Percentiles rank a stretch among this genome's conserved stretches.
Evolutionary conservation across 2,113 vertebrate species (phyloP).

Genomic region (Trematomus loennbergii): DNA sequence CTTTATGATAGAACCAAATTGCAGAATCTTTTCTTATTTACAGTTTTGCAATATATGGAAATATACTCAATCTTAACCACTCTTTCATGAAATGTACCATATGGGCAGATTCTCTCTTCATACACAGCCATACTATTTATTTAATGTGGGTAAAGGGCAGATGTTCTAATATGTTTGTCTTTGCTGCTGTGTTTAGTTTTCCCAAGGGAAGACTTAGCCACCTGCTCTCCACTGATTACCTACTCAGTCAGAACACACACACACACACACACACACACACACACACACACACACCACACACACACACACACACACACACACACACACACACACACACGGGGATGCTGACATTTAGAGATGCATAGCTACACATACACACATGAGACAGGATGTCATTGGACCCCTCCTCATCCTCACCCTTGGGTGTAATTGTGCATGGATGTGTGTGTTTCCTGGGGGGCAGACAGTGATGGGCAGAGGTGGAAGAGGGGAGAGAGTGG

Average conservation of each 20-base stretch:
- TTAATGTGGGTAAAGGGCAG: conserved; percentile 31
- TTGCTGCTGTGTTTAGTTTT: conserved; percentile 24
- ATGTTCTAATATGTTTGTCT: conserved; percentile 51
- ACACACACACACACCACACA: background rate
- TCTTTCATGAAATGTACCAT: too few species aligned
- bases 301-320: background rate
- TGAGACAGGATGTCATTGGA: conserved; percentile 6
- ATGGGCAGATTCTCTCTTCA: too few species aligned
- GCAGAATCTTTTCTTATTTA: too few species aligned
- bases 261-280: background rate
- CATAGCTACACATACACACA: conserved; percentile 15
- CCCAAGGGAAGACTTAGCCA: conserved; percentile 51
- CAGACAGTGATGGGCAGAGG: conserved; percentile 47
- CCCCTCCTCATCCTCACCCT: conserved; percentile 12
- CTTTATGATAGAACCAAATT: too few species aligned
- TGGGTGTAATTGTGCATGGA: conserved; percentile 47
- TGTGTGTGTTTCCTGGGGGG: conserved; percentile 53
- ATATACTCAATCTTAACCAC: too few species aligned
- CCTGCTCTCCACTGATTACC: conserved; percentile 68
- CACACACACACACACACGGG: conserved; percentile 1
- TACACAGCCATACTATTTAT: background rate
- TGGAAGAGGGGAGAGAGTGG: conserved; percentile 9
- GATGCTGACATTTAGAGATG: conserved; percentile 15
- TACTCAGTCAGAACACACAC: conserved; percentile 40
- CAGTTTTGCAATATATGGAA: too few species aligned